Conservation (phyloP, 2,797 vertebrate genomes). For the Enteromius trimaculatus region DNA sequence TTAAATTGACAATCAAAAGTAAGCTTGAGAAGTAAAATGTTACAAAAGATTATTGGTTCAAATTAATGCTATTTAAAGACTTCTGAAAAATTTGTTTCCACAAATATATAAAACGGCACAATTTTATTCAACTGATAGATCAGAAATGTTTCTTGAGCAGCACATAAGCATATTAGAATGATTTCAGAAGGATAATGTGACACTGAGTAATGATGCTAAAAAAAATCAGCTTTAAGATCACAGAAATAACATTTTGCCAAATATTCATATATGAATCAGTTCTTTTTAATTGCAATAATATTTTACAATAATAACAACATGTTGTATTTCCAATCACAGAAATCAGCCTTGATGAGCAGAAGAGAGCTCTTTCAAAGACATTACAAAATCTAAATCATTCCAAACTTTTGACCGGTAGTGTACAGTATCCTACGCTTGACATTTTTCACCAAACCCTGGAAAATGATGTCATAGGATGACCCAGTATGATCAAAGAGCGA, state of each 20-base stretch:
- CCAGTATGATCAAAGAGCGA: background rate
- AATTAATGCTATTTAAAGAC: no score
- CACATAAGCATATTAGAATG: background rate
- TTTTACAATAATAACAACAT: no score
- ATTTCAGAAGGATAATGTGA: background rate
- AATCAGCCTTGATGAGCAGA: background rate
- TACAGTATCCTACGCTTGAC: background rate
- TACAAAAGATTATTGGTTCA: background rate
- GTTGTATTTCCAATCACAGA: background rate
- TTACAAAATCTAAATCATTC: background rate
- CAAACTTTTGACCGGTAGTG: background rate
- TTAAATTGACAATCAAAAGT: background rate
- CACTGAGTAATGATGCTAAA: background rate
- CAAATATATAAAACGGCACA: background rate
- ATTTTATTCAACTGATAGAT: background rate
- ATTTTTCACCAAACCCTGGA: background rate
- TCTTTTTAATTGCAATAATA: background rate
- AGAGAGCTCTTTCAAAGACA: background rate
- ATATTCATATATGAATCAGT: background rate
- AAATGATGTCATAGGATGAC: background rate
- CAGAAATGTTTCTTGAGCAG: background rate
- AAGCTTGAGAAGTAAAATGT: background rate
- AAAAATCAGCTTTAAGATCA: background rate
- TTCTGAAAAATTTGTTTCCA: background rate
- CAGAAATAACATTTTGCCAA: background rate